Evolutionary conservation across 2,888 invertebrate species (phyloP).

Genomic region (Tipula vernalis): DNA sequence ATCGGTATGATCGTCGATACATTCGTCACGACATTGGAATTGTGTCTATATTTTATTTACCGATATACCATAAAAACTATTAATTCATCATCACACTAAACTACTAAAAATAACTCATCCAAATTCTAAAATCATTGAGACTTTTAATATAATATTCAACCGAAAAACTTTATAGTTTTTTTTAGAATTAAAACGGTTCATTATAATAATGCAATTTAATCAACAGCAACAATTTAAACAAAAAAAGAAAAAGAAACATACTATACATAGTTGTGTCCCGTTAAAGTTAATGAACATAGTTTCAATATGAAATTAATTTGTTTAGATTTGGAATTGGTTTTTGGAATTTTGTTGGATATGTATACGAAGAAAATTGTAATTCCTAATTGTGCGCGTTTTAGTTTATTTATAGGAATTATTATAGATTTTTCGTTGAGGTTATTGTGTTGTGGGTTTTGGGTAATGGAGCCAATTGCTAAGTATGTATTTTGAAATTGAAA

Average conservation of each 20-base stretch:
- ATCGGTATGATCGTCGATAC: neutral
- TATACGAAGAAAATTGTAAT: neutral
- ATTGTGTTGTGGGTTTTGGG: neutral
- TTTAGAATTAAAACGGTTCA: neutral
- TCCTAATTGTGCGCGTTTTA: neutral
- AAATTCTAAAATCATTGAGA: neutral
- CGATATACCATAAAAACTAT: neutral
- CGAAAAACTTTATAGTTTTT: neutral
- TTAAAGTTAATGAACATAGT: neutral
- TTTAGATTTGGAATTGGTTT: neutral
- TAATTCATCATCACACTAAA: neutral
- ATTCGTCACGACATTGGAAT: neutral
- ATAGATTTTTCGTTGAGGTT: neutral
- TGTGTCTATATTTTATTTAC: neutral
- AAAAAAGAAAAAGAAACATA: too few species aligned
- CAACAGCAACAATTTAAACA: neutral
- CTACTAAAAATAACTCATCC: neutral
- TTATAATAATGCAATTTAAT: slow-evolving; percentile 4
- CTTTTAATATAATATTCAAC: neutral
- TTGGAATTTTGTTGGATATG: neutral
- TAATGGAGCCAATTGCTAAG: neutral
- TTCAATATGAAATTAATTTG: neutral
- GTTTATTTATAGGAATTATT: neutral
- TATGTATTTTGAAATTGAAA: neutral
- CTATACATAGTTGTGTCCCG: neutral